phyloP scores from a whole-genome alignment of 2,113 vertebrate species.

The Girardinichthys multiradiatus region DNA sequence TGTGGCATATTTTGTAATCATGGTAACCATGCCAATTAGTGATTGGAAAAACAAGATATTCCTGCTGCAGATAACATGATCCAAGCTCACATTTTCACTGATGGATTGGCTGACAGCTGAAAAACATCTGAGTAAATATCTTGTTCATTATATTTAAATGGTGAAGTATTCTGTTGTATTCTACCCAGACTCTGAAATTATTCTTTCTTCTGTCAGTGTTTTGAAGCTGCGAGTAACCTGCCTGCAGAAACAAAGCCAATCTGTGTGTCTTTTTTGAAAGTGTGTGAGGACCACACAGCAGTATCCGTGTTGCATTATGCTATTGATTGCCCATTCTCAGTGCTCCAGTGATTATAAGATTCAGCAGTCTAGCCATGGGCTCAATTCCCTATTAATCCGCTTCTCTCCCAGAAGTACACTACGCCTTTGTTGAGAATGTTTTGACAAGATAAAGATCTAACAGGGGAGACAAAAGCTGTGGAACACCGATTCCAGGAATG shows the following conservation, averaged over 20 bases:
- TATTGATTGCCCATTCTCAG: conserved; percentile 32
- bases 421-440: conserved; percentile 32
- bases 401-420: not conserved
- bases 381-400: conserved; percentile 47
- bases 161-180: not conserved
- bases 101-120: not conserved
- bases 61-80: not conserved
- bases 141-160: not conserved
- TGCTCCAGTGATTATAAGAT: conserved; percentile 37
- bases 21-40: not conserved
- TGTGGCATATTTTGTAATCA: not conserved
- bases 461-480: conserved; percentile 20
- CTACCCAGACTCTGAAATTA: conserved; percentile 1
- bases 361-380: conserved; percentile 17
- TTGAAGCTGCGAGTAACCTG: conserved; percentile 22
- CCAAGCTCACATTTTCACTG: not conserved
- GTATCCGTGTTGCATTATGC: conserved; percentile 15
- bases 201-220: conserved; percentile 1
- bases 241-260: conserved; percentile 22
- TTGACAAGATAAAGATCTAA: conserved; percentile 37
- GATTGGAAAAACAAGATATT: not conserved
- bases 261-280: not conserved
- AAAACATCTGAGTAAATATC: not conserved
- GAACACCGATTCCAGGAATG: conserved; percentile 33
- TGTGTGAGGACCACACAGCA: conserved; percentile 17